A percentile compares a stretch with the other conserved stretches of the same genome.
phyloP scores from a whole-genome alignment of 2,113 vertebrate species.

The Suncus etruscus region DNA sequence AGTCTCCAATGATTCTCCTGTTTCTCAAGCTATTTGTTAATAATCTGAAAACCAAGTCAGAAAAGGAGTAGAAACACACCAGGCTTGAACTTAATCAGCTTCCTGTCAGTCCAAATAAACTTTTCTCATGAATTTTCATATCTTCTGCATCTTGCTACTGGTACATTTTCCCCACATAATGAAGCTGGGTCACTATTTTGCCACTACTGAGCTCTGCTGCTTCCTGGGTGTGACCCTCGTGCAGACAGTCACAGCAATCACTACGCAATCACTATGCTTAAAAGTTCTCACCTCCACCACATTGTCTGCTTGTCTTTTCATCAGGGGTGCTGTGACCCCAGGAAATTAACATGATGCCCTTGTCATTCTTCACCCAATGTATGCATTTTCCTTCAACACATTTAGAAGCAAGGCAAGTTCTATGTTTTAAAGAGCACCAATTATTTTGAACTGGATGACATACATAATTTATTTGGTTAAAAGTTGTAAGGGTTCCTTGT shows the following conservation, averaged over 20 bases:
- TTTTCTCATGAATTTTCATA: conserved; percentile 82
- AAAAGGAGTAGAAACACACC: conserved; percentile 49
- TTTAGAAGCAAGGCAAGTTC: conserved; percentile 87
- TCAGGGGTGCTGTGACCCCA: conserved; percentile 72
- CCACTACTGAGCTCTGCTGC: conserved; percentile 53
- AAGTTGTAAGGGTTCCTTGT: conserved; percentile 55
- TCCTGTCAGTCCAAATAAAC: conserved; percentile 72
- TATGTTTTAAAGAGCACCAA: conserved; percentile 85
- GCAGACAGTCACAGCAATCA: conserved; percentile 69
- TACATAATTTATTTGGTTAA: conserved; percentile 85
- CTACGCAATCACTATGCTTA: conserved; percentile 66
- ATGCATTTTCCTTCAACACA: conserved; percentile 87
- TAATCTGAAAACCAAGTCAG: conserved; percentile 68
- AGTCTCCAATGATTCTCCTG: neutral
- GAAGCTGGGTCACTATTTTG: conserved; percentile 64
- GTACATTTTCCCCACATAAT: conserved; percentile 67
- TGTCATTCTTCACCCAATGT: conserved; percentile 80
- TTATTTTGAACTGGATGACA: conserved; percentile 87
- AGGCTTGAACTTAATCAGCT: conserved; percentile 74
- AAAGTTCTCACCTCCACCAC: conserved; percentile 53
- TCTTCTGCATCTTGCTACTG: conserved; percentile 66
- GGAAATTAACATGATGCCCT: conserved; percentile 85
- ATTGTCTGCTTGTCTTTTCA: conserved; percentile 75
- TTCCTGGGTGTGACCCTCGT: conserved; percentile 65
- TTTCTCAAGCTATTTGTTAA: conserved; percentile 53